Percentiles rank a stretch among this genome's conserved stretches.
Conservation (phyloP, 2,797 vertebrate genomes). For the Thunnus albacares region DNA sequence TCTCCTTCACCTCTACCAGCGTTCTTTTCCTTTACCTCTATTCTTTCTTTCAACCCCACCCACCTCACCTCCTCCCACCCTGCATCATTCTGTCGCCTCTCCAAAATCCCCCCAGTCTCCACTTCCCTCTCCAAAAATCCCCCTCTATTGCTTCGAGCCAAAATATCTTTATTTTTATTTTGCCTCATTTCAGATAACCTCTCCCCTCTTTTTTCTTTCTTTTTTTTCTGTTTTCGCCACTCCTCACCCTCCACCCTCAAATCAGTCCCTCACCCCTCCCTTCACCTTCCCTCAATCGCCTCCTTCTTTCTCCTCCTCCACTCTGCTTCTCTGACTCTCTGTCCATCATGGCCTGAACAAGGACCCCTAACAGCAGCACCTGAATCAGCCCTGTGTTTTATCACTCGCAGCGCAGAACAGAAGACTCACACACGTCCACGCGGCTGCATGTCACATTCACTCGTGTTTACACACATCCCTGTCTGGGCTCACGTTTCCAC, state of each 20-base stretch:
- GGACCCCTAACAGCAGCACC: conserved; percentile 72
- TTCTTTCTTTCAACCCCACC: conserved; percentile 33
- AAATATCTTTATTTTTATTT: conserved; percentile 33
- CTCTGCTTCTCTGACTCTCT: conserved; percentile 13
- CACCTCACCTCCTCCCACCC: neutral
- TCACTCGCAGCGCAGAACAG: conserved; percentile 47
- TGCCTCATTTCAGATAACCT: conserved; percentile 17
- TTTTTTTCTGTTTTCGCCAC: neutral
- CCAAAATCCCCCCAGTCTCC: conserved; percentile 16
- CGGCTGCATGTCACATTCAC: conserved; percentile 36
- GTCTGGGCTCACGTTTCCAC: conserved; percentile 44
- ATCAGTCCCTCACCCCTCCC: neutral
- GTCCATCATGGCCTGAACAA: conserved; percentile 63
- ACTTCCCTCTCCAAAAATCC: conserved; percentile 15
- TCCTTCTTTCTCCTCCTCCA: conserved; percentile 1
- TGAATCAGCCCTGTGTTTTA: conserved; percentile 78
- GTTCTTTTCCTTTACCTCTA: conserved; percentile 23
- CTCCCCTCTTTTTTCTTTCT: conserved; percentile 11
- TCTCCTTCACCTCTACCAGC: conserved; percentile 19
- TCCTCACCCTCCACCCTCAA: conserved; percentile 14
- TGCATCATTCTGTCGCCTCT: conserved; percentile 16
- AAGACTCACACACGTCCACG: conserved; percentile 53
- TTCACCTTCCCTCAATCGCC: conserved; percentile 10
- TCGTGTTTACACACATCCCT: conserved; percentile 57
- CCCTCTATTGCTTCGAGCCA: conserved; percentile 9